phyloP scores from a whole-genome alignment of 2,888 invertebrate species.

The Polydesmus complanatus region DNA sequence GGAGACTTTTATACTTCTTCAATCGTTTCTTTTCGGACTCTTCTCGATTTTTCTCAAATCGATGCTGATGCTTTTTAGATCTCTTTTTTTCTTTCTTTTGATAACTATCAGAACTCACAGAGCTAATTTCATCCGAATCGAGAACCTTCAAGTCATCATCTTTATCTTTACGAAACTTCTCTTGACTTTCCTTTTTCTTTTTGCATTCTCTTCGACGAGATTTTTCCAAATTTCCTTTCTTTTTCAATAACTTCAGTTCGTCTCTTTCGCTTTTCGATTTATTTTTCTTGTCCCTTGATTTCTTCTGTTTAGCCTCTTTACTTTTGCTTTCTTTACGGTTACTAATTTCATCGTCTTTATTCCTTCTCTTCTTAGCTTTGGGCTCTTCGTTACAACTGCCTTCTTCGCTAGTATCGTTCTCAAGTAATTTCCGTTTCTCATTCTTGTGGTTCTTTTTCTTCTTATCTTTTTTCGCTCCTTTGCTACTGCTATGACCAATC shows the following conservation, averaged over 20 bases:
- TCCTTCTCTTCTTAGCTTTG: constrained; percentile 19
- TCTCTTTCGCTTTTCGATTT: constrained; percentile 18
- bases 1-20: constrained; percentile 13
- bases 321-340: constrained; percentile 22
- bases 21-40: constrained; percentile 13
- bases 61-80: not conserved
- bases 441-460: constrained; percentile 12
- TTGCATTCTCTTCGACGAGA: constrained; percentile 9
- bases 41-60: not conserved
- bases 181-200: constrained; percentile 9
- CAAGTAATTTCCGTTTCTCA: constrained; percentile 10
- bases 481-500: not conserved
- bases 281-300: constrained; percentile 37
- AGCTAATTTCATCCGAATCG: constrained; percentile 11
- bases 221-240: constrained; percentile 1
- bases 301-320: constrained; percentile 39
- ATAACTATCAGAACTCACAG: constrained; percentile 10
- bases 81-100: constrained; percentile 13
- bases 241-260: constrained; percentile 1
- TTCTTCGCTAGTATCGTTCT: constrained; percentile 14
- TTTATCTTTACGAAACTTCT: not conserved
- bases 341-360: constrained; percentile 11
- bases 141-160: not conserved
- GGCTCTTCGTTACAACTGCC: constrained; percentile 11
- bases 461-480: not conserved